These are phyloP conservation scores for Sisyra terminalis DNA, from an alignment of 2,888 invertebrate genomes.

Conservation along the genomic window DNA sequence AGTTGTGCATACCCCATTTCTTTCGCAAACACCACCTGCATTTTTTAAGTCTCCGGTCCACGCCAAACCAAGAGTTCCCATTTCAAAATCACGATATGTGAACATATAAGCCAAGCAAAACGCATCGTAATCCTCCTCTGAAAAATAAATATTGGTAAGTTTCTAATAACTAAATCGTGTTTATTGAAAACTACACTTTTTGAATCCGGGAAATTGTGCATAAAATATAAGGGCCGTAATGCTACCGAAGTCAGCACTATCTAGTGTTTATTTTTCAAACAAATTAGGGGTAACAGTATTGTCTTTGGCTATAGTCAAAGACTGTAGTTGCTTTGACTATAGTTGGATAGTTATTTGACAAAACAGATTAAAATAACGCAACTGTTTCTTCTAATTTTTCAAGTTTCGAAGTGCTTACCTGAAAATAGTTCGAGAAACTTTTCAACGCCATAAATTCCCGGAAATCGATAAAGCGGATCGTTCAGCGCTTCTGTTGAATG, in stretches of 20 bases:
- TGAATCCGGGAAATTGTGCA: too few species aligned
- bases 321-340: too few species aligned
- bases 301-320: too few species aligned
- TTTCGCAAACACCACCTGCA: constrained; percentile 96
- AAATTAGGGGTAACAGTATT: too few species aligned
- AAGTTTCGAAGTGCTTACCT: too few species aligned
- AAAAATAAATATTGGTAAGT: too few species aligned
- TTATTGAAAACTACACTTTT: too few species aligned
- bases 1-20: constrained; percentile 85
- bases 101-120: constrained; percentile 99
- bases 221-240: too few species aligned
- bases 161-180: constrained; percentile 4
- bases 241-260: too few species aligned
- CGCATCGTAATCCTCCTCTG: constrained; percentile 95
- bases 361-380: neutral
- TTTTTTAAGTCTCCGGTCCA: constrained; percentile 96
- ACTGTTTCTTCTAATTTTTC: too few species aligned
- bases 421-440: constrained; percentile 97
- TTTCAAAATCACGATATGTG: constrained; percentile 91
- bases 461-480: constrained; percentile 76
- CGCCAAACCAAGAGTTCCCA: constrained; percentile 90
- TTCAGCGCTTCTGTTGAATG: constrained; percentile 73
- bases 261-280: too few species aligned
- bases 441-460: constrained; percentile 93
- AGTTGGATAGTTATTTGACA: too few species aligned